Base-by-base conservation (phyloP, 1,140 invertebrate genomes). In the Drosophila bocqueti region DNA sequence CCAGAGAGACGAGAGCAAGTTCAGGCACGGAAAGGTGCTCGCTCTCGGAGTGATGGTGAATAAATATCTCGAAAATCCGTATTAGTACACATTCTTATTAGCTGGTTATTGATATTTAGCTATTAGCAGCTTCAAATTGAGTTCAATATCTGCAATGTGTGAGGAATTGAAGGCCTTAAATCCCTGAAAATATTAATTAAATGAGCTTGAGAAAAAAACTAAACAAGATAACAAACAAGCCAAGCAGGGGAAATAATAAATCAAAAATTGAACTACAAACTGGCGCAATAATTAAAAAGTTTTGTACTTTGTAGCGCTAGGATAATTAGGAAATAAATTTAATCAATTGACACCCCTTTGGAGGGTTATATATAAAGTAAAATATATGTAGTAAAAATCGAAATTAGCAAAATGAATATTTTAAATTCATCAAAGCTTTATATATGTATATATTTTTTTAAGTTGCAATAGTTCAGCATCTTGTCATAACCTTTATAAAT, bases 1-100 rank as follows among this genome's bases (percentile, higher is more conserved):
- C 52, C 34, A 38, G 15, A 40, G 54, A 40, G 52, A 55, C 36
- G 54, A 36, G 52, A 54, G 52, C 31, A 36, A 16, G n/a, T 21
- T 54, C 13, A 54, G 29, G 11, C 15, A 34, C 49, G n/a, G n/a
- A 18, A 26, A 57, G 34, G 54, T 40, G 54, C 21, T 57, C 21
- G 21, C 54, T 52, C 54, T 40, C 54, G 15, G 54, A 16, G 21
- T 40, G 36, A 40, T 57, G 21, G 2, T 21, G 21, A 40, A n/a
- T 26, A 40, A 40, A 57, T 40, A 57, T 40, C 54, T 57, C 2
- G 4, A 57, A 57, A 55, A 40, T 34, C 4, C 34, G 1, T 10
- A 55, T 36, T 29, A 54, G 36, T 54, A 29, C 26, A 29, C 8
- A 8, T 7, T 8, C 11, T 3, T 54, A 34, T 21, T 34, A 18